Evolutionary conservation across 2,113 vertebrate species (phyloP).

Genomic region (Dromas ardeola): DNA sequence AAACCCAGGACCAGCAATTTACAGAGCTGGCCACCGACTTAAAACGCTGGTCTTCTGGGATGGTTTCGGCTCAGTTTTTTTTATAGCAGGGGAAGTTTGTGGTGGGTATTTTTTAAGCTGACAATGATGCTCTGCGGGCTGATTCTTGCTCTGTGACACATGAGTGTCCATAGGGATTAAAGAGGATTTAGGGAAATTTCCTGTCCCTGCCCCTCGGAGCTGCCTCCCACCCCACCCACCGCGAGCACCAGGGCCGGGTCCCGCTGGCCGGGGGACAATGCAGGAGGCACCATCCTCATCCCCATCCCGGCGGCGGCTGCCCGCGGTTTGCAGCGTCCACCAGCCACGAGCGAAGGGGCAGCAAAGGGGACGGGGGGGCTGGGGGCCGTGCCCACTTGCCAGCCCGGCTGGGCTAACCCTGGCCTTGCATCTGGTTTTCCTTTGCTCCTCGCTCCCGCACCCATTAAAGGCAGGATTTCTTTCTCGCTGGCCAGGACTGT

Average conservation of each 20-base stretch:
- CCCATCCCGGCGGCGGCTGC: not conserved
- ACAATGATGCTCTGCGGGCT: not conserved
- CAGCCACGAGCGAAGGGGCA: not conserved
- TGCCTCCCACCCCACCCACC: not conserved
- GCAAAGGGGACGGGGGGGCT: fast-evolving
- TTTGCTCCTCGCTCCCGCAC: not conserved
- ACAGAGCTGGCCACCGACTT: not conserved
- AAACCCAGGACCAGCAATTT: not conserved
- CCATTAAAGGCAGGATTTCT: not conserved
- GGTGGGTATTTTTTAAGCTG: not conserved
- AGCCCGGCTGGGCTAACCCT: not conserved
- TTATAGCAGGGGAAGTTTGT: not conserved
- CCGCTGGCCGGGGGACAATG: fast-evolving
- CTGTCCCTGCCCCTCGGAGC: not conserved
- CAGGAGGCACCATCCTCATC: not conserved
- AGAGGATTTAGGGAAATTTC: conserved; percentile 17
- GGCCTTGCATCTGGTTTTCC: not conserved
- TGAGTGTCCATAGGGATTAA: not conserved
- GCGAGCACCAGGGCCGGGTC: not conserved
- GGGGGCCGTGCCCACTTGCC: fast-evolving
- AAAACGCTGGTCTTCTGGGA: not conserved
- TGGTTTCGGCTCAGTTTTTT: not conserved
- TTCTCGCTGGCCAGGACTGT: not conserved
- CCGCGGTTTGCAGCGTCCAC: fast-evolving
- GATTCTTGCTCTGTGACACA: not conserved